A percentile compares a stretch with the other conserved stretches of the same genome.
phyloP scores from a whole-genome alignment of 1,140 invertebrate genomes.

The Matsumurasca onukii region DNA sequence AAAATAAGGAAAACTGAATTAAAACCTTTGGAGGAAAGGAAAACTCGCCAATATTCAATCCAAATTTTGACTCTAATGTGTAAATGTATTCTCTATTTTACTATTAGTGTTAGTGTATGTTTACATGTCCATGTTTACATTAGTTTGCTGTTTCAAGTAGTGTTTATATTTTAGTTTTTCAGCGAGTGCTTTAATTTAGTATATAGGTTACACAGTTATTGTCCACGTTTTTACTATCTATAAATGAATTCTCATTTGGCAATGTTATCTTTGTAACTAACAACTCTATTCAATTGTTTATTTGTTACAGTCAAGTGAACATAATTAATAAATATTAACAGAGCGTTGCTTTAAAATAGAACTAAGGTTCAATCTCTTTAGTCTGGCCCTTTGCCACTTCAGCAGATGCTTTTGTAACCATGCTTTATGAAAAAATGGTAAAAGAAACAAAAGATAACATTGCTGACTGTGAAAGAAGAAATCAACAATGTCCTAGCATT shows the following conservation, averaged over 20 bases:
- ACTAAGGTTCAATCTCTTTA: no score
- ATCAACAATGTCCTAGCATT: background rate
- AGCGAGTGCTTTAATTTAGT: background rate
- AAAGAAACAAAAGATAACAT: background rate
- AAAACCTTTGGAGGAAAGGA: background rate
- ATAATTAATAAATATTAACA: no score
- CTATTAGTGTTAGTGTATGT: background rate
- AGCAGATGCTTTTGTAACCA: no score
- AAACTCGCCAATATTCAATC: background rate
- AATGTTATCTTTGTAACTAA: constrained; percentile 11
- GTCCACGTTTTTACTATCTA: background rate
- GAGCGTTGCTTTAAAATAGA: no score
- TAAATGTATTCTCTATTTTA: background rate
- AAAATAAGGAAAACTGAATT: background rate
- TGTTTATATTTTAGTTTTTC: background rate
- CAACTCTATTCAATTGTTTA: no score
- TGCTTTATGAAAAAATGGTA: no score
- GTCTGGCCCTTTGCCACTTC: no score
- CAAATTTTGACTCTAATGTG: constrained; percentile 6
- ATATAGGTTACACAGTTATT: background rate
- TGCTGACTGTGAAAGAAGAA: constrained; percentile 13
- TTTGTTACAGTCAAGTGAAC: no score
- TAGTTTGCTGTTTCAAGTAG: background rate
- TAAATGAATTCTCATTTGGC: background rate
- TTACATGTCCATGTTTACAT: background rate